These are phyloP conservation scores for Orycteropus afer DNA, from an alignment of 2,113 vertebrate species.

Conservation along the genomic window DNA sequence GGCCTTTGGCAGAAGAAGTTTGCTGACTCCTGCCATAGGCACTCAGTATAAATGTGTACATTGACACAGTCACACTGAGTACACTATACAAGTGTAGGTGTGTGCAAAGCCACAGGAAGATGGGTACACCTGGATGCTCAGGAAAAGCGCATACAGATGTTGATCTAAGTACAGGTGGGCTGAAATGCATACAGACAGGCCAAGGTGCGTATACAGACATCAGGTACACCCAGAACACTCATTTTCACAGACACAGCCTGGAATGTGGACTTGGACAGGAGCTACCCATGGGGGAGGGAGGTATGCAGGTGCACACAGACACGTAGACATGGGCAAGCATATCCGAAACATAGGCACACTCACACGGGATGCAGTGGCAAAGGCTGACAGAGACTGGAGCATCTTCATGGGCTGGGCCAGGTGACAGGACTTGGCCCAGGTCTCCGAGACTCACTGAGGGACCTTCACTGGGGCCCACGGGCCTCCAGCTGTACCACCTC, in stretches of 20 bases:
- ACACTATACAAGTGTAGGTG: rapidly evolving
- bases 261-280: background rate
- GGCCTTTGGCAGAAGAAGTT: background rate
- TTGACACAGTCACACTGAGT: too few species aligned
- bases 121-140: rapidly evolving
- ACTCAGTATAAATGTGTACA: rapidly evolving
- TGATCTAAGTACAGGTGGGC: rapidly evolving
- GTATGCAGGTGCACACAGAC: rapidly evolving
- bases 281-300: background rate
- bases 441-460: background rate
- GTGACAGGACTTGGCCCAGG: background rate
- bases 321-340: rapidly evolving
- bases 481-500: too few species aligned
- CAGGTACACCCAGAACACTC: background rate
- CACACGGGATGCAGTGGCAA: rapidly evolving
- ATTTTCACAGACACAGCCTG: background rate
- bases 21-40: rapidly evolving
- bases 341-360: background rate
- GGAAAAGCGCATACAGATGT: rapidly evolving
- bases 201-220: rapidly evolving
- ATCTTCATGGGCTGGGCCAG: background rate
- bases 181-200: background rate
- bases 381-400: background rate
- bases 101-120: rapidly evolving
- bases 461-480: background rate